phyloP scores from a whole-genome alignment of 1,140 invertebrate species.

The Drosophila suzukii region DNA sequence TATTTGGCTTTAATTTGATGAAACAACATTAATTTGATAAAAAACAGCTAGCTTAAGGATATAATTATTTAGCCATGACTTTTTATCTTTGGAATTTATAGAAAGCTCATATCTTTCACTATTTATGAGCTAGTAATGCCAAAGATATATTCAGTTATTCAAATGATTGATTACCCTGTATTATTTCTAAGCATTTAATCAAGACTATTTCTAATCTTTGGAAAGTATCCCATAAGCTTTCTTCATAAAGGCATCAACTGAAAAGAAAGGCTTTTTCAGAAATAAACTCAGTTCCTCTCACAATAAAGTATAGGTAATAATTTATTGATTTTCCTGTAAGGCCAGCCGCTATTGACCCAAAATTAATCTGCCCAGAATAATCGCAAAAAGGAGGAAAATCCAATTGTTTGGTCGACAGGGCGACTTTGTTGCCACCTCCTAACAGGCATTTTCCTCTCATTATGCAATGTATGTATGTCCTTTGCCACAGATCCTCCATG shows the following conservation, averaged over 20 bases:
- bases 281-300: constrained; percentile 45
- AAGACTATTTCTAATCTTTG: not conserved
- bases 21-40: too few relatives aligned
- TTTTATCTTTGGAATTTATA: too few relatives aligned
- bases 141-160: too few relatives aligned
- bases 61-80: too few relatives aligned
- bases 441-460: constrained; percentile 35
- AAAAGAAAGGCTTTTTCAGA: constrained; percentile 15
- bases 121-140: too few relatives aligned
- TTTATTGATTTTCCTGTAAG: constrained; percentile 76
- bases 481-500: constrained; percentile 17
- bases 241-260: not conserved
- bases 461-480: constrained; percentile 47
- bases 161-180: too few relatives aligned
- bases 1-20: too few relatives aligned
- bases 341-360: constrained; percentile 65
- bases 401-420: constrained; percentile 3
- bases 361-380: constrained; percentile 64
- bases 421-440: constrained; percentile 40
- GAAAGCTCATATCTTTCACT: too few relatives aligned
- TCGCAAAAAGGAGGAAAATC: constrained; percentile 3
- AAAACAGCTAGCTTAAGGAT: too few relatives aligned
- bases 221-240: not conserved
- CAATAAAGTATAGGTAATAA: constrained; percentile 74
- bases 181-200: too few relatives aligned